Evolutionary conservation across 2,888 invertebrate species (phyloP).

Genomic region (Cheilosia variabilis): DNA sequence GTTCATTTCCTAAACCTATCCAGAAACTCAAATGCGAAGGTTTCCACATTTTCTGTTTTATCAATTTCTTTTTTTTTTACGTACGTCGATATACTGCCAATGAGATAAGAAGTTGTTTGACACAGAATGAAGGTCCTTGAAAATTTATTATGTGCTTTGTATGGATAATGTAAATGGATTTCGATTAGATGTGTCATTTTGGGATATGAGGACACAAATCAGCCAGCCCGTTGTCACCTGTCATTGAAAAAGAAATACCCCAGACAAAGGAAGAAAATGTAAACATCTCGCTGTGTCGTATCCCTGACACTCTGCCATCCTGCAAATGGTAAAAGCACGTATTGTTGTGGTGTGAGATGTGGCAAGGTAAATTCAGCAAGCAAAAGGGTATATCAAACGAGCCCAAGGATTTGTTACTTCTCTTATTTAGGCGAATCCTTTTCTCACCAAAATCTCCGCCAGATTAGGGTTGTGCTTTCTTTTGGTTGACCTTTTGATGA

Average conservation of each 20-base stretch:
- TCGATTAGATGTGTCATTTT: constrained; percentile 37
- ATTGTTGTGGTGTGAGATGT: background rate
- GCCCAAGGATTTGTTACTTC: constrained; percentile 14
- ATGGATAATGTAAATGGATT: constrained; percentile 29
- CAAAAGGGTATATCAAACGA: constrained; percentile 12
- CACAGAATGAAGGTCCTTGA: constrained; percentile 37
- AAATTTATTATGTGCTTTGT: constrained; percentile 8
- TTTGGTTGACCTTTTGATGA: constrained; percentile 36
- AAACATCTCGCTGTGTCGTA: too few species aligned
- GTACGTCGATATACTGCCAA: constrained; percentile 12
- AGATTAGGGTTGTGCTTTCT: constrained; percentile 25
- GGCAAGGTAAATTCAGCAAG: background rate
- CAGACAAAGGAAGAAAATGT: too few species aligned
- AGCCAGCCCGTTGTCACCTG: constrained; percentile 20
- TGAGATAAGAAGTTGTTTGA: constrained; percentile 22
- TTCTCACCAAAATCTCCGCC: constrained; percentile 21
- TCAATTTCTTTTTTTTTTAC: constrained; percentile 1
- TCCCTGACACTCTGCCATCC: background rate
- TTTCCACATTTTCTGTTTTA: background rate
- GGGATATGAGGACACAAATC: constrained; percentile 35
- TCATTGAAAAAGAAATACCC: background rate
- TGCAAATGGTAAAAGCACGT: background rate
- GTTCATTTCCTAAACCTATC: constrained; percentile 20
- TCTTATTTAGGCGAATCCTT: constrained; percentile 6
- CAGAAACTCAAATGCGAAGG: background rate